Evolutionary conservation across 2,113 vertebrate genomes (phyloP), one percentile per base, ranked within the genome.

Genomic region (Collichthys lucidus): DNA sequence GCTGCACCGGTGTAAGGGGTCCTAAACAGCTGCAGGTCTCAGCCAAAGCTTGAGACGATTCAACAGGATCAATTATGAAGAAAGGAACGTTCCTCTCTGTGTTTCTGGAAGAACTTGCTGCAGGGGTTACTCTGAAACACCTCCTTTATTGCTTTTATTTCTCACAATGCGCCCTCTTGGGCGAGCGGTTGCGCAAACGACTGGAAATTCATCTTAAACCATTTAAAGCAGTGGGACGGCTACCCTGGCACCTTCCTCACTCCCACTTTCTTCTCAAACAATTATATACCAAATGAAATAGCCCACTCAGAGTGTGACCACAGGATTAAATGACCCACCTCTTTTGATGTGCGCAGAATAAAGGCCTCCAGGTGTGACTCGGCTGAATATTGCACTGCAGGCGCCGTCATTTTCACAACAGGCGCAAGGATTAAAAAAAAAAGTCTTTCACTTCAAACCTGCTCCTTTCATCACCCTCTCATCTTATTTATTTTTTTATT

Each of bases 141-240:
- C 60, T 75, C 22, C 19, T 77, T 82, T 68, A 75, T 78, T 77
- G 35, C 31, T 81, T 77, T 78, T 59, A 59, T 71, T 73, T 73
- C 79, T 82, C 70, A 64, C 59, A 62, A 59, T 29, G 74, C 78
- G 63, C 50, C 61, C 65, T 66, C 71, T 66, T 80, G 79, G 64
- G 60, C 12, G 12, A 60, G 52, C 2, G 22, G 66, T 74, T 81
- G 69, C 82, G 79, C 60, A 80, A 85, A 86, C 84, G 67, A 62
- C 71, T 65, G 83, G 74, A 85, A 83, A 85, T 77, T 72, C 74
- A 85, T 80, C 64, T 65, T 86, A 79, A 93, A 92, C 53, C 71
- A 75, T 82, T 90, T 90, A 82, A 85, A 91, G 22, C 91, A 74
- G 79, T 70, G 77, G 83, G 86, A 62, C 76, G 78, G 50, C 71